Base-by-base conservation (phyloP, 2,888 invertebrate species). In the Nemapogon koenigi region DNA sequence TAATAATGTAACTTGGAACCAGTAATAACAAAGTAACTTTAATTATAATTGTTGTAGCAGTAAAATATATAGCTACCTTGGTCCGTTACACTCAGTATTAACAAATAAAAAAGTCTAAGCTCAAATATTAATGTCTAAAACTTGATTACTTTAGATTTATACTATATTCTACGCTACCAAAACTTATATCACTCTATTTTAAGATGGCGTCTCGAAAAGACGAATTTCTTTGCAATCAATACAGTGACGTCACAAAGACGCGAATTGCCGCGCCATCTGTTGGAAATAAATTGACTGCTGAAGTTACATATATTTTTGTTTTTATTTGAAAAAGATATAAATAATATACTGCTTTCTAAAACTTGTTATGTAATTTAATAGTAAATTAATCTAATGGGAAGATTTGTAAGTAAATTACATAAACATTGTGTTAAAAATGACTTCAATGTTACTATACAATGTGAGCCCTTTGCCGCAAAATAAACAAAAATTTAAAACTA, bases 21-120 rank as follows among this genome's bases (percentile, higher is more conserved):
- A 59, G 71, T 75, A 75, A 76, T 71, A 76, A 62, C 56, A 57
- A 72, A 75, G 67, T 57, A 63, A 64, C 54, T 31, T 53, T 48
- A 49, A 50, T 58, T 46, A 47, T 42, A 52, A 52, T 59, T 59
- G n/a, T 53, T 61, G 57, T 59, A 67, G 63, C 55, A 58, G 50
- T 50, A 60, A 82, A 82, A 82, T 81, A 80, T 28, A 59, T 50
- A 56, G 78, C 67, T 83, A 89, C 89, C 87, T 88, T 86, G 88
- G 89, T 88, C 85, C 88, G 87, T 87, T 84, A 87, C 83, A 84
- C 83, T 85, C 83, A 83, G 83, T 85, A 81, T 73, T 53, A 61
- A 52, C 48, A 53, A 61, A 59, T 62, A 57, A 63, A 64, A 68
- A 68, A 62, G 62, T 54, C 55, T 65, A 63, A 69, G 61, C 62